A percentile compares a stretch with the other conserved stretches of the same genome.
Conservation (phyloP, 1,140 invertebrate genomes). For the Halictus rubicundus region DNA sequence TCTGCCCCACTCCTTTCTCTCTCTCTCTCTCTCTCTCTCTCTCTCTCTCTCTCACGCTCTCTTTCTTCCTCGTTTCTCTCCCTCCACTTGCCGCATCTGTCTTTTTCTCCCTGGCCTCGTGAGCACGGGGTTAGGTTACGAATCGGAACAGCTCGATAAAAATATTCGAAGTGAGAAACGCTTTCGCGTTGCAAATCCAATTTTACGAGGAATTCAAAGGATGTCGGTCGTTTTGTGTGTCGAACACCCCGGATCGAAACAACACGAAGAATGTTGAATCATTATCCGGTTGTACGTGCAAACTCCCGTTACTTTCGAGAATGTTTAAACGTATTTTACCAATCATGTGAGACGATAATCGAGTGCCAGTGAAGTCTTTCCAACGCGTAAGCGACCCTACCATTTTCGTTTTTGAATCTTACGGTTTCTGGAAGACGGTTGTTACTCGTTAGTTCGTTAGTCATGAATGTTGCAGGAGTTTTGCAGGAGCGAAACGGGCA, state of each 20-base stretch:
- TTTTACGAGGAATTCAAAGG: neutral
- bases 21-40: neutral
- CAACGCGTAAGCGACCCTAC: neutral
- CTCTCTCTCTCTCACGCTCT: neutral
- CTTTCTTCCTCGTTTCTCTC: neutral
- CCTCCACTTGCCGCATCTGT: neutral
- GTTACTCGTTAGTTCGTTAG: too few species aligned
- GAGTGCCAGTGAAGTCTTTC: neutral
- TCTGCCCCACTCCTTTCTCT: neutral
- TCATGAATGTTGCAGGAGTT: too few species aligned
- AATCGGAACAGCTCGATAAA: conserved; percentile 39
- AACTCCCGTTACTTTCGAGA: neutral
- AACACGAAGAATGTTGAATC: neutral
- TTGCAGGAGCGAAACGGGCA: too few species aligned
- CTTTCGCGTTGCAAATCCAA: neutral
- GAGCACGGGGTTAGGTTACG: conserved; percentile 28
- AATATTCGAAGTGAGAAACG: conserved; percentile 54
- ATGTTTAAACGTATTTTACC: neutral
- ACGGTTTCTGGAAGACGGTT: neutral
- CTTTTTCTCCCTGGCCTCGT: conserved; percentile 26
- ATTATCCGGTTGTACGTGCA: too few species aligned
- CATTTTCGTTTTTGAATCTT: neutral
- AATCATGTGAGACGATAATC: neutral
- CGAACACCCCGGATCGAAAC: neutral
- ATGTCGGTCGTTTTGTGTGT: neutral